These are phyloP conservation scores for Thripadectes ignobilis DNA, from an alignment of 2,797 vertebrate species.

Conservation along the genomic window DNA sequence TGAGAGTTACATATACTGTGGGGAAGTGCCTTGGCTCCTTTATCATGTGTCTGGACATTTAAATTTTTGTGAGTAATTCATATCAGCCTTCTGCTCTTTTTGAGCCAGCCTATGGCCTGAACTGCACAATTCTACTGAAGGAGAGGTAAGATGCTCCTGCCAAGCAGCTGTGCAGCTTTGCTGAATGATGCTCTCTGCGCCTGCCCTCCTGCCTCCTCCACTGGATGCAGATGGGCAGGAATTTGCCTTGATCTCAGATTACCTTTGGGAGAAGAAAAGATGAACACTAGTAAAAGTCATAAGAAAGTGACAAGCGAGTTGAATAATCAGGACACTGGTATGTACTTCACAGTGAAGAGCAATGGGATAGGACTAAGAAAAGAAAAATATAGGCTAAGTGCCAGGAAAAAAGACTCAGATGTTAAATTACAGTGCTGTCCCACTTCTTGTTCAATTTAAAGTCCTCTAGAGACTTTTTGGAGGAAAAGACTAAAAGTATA, in stretches of 20 bases:
- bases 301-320: not conserved
- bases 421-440: slow-evolving; percentile 3
- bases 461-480: not conserved
- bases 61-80: not conserved
- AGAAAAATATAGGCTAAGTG: not conserved
- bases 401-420: not conserved
- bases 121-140: not conserved
- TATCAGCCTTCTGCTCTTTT: not conserved
- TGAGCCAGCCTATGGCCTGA: not conserved
- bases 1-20: not conserved
- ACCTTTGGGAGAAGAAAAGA: not conserved
- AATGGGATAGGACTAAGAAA: not conserved
- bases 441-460: slow-evolving; percentile 8
- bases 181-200: not conserved
- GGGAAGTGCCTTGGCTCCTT: not conserved
- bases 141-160: not conserved
- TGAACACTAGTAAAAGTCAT: not conserved
- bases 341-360: not conserved
- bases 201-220: not conserved
- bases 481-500: slow-evolving; percentile 1
- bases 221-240: not conserved
- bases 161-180: not conserved
- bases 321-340: not conserved
- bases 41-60: not conserved
- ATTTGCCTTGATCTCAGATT: not conserved